Conservation (phyloP, 2,113 vertebrate genomes). For the Strix uralensis region DNA sequence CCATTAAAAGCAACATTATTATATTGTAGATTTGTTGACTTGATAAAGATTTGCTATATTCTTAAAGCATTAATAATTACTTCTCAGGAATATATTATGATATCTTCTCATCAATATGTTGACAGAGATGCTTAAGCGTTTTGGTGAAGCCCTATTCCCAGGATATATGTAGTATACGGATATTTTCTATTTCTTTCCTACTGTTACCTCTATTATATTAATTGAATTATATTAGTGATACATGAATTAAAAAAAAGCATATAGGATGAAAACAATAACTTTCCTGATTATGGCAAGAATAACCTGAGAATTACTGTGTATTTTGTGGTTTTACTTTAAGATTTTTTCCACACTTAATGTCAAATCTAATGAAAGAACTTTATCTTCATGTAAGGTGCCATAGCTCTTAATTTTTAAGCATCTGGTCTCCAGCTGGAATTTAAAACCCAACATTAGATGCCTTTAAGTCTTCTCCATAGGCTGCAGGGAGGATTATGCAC, state of each 20-base stretch:
- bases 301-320: not conserved
- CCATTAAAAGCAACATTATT: not conserved
- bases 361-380: not conserved
- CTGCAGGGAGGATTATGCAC: not conserved
- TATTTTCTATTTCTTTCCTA: not conserved
- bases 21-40: not conserved
- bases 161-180: not conserved
- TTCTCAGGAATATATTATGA: not conserved
- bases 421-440: not conserved
- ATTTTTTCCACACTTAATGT: not conserved
- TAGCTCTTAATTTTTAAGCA: not conserved
- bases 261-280: not conserved
- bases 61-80: not conserved
- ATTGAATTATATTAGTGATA: not conserved
- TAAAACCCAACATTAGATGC: not conserved
- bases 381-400: not conserved
- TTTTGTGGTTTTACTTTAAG: not conserved
- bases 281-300: not conserved
- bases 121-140: not conserved
- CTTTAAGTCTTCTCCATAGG: not conserved
- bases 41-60: not conserved
- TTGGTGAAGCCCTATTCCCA: not conserved
- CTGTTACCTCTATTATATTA: not conserved
- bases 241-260: not conserved
- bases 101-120: not conserved